A percentile compares a stretch with the other conserved stretches of the same genome.
Evolutionary conservation across 2,113 vertebrate species (phyloP).

Genomic region (Eidolon helvum): DNA sequence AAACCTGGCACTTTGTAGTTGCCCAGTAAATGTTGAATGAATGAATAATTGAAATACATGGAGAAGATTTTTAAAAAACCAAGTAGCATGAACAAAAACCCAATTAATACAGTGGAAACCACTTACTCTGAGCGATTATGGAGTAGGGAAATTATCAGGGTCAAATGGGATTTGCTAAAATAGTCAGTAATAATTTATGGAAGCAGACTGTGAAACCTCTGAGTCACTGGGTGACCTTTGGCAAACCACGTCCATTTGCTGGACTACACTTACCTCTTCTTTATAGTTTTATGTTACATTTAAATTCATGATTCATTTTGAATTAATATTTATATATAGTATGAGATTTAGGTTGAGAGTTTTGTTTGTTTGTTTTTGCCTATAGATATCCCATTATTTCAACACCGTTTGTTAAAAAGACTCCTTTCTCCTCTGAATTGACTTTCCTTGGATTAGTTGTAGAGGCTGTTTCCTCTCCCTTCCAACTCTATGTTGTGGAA

Average conservation of each 20-base stretch:
- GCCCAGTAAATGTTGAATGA: not conserved
- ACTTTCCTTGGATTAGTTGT: not conserved
- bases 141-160: not conserved
- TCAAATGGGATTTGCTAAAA: conserved; percentile 40
- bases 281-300: conserved; percentile 26
- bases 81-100: conserved; percentile 32
- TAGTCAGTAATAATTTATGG: not conserved
- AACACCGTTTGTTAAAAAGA: conserved; percentile 25
- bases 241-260: not conserved
- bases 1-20: not conserved
- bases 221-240: not conserved
- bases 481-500: not conserved
- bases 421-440: not conserved
- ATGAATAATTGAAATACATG: conserved; percentile 11
- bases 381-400: not conserved
- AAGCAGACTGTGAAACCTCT: not conserved
- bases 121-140: not conserved
- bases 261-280: not conserved
- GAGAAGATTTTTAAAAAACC: conserved; percentile 28
- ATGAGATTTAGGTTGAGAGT: not conserved
- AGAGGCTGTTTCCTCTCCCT: not conserved
- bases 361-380: not conserved
- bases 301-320: conserved; percentile 24
- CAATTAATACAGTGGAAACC: conserved; percentile 12
- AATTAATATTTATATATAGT: not conserved